Evolutionary conservation across 2,888 invertebrate species (phyloP), one percentile per base, ranked within the genome.

Genomic region (Melinaea menophilus): DNA sequence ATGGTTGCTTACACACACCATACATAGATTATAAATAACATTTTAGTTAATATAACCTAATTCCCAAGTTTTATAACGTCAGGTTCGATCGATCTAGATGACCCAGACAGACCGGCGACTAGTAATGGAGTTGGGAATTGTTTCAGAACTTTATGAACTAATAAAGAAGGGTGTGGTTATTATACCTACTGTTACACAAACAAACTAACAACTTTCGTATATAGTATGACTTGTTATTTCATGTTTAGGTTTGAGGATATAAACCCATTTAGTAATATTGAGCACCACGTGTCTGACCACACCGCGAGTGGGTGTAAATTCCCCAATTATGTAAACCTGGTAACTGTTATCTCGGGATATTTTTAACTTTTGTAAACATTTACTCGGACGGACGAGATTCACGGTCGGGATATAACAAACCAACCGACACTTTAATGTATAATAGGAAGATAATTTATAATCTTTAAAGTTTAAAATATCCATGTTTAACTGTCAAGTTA

Each of bases 271-370:
- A 41, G 9, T 41, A 41, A 7, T 11, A 41, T 41, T 41, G 3
- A 41, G 41, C 11, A 41, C 9, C 9, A 9, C 41, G 41, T 41
- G 41, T 41, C 7, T 41, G 1, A 31, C 9, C 51, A 31, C 31
- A 51, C 22, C 31, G 9, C 5, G 31, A 51, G 55, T 12, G 31
- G 33, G 31, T 13, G 5, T 13, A 12, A 51, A 48, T 11, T 45
- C 31, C 34, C 41, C n/a, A 12, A 41, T 58, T 48, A 61, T 56
- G 33, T 48, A 58, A 64, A 5, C 22, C 22, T 55, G 63, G 56
- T 35, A 56, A n/a, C 13, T 71, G 71, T 76, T 79, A 75, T 79
- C 75, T 75, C 73, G 58, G 69, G 69, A 64, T 81, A 81, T 79
- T 80, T 79, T 74, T 76, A 74, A 69, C 62, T 66, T 69, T 51